Evolutionary conservation across 2,888 invertebrate genomes (phyloP), one percentile per base, ranked within the genome.

Genomic region (Cerastis rubricosa): DNA sequence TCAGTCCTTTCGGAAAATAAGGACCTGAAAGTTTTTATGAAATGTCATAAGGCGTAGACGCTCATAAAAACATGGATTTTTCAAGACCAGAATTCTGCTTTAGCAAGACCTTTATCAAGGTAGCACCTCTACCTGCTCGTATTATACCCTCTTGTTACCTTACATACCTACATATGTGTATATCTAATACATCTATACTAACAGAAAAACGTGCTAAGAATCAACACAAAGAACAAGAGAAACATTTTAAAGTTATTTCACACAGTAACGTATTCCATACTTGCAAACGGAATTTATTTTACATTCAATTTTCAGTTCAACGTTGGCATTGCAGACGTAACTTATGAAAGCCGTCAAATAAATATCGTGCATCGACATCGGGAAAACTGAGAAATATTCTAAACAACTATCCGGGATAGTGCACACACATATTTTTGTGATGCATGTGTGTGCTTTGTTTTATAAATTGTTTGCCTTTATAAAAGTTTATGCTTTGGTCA

Each of bases 341-440:
- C 84, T 89, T 89, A 85, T 84, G 84, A 86, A 87, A 85, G 71
- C 84, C 84, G 87, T 89, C 90, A 89, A 86, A 90, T 90, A 90
- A 89, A 90, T 90, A 90, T 88, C 86, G 72, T 54, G 71, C 84
- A 87, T 87, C 81, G 87, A 86, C 85, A 84, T 76, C 76, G 81
- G 85, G 83, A 77, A 87, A 85, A 85, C 80, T 81, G 84, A 84
- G 83, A 87, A 87, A 89, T 86, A 88, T 89, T 85, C 84, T 85
- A 82, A 89, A 87, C 85, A 87, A 86, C 80, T 80, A 85, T 86
- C 54, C 71, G 66, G 61, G 75, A 83, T 83, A 84, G 74, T 76
- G 70, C 76, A 82, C 76, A 85, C 80, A 77, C 63, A 83, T 74
- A 85, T 81, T 80, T 77, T 70, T 57, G 19, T 74, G 47, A 78